Evolutionary conservation across 2,888 invertebrate species (phyloP).

Genomic region (Eilema sororculum): DNA sequence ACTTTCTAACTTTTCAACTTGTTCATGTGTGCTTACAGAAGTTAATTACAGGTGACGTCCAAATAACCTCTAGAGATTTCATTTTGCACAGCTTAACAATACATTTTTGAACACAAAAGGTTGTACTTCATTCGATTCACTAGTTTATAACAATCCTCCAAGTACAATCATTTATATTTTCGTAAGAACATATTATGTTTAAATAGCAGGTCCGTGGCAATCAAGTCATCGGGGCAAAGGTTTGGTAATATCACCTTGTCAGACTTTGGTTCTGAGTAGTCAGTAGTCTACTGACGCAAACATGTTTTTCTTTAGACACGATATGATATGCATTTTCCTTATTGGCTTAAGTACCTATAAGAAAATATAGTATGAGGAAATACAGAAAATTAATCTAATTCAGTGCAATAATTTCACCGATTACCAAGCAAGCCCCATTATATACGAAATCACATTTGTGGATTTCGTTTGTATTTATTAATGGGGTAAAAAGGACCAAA

Average conservation of each 20-base stretch:
- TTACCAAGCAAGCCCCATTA: neutral
- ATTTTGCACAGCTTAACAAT: neutral
- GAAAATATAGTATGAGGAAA: neutral
- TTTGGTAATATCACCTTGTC: neutral
- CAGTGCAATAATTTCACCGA: neutral
- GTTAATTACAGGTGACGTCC: neutral
- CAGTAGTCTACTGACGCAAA: constrained; percentile 4
- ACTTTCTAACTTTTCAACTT: neutral
- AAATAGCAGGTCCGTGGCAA: neutral
- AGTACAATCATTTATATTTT: too few relatives aligned
- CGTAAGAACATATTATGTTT: too few relatives aligned
- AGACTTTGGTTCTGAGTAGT: constrained; percentile 19
- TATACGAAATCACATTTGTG: neutral
- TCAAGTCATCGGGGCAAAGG: neutral
- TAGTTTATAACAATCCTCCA: too few relatives aligned
- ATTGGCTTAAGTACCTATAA: constrained; percentile 4
- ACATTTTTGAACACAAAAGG: neutral
- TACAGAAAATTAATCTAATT: neutral
- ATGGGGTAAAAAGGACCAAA: neutral
- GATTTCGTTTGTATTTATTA: neutral
- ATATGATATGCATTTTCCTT: constrained; percentile 19
- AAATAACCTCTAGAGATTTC: neutral
- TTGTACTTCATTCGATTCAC: neutral
- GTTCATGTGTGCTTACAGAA: neutral
- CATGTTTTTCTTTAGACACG: constrained; percentile 18